Evolutionary conservation across 2,797 vertebrate genomes (phyloP), one percentile per base, ranked within the genome.

Genomic region (Sciaenops ocellatus): DNA sequence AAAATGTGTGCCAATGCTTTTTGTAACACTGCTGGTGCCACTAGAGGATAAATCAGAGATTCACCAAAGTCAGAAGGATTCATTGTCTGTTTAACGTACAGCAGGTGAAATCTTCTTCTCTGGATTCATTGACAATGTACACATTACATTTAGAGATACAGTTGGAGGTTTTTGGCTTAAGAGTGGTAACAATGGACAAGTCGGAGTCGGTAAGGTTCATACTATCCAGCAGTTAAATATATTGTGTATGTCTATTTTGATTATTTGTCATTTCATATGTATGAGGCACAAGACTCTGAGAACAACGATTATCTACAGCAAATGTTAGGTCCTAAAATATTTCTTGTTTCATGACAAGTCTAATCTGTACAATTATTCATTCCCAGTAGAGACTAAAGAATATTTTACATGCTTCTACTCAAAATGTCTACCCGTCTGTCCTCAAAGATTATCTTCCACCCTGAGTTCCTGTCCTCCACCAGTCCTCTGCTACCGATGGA

Each of bases 381-480:
- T 47, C 6, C 46, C 7, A 28, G 17, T 24, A 18, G 34, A 26
- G n/a, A 76, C 20, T 17, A 1, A 57, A 16, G 6, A 12, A 22
- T 55, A 15, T 20, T n/a, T 62, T 34, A 47, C 4, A 5, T 48
- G 0, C 76, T 38, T 62, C 11, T 15, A 16, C 1, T 57, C 41
- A 54, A 20, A 54, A 6, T 71, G 38, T 64, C 17, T 64, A 22
- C 26, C 26, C 46, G 10, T 65, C 16, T 72, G 38, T 64, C 10
- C n/a, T 34, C 6, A 20, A 83, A 99, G 98, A 94, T 99, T 22
- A 96, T 99, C 76, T 95, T 99, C 74, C 98, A 99, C 61, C 98
- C 98, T 5, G 98, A 99, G 89, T 99, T 99, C 88, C 93, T 99
- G 44, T 98, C 98, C 46, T 99, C 98, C 13, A 98, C 98, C 9